phyloP scores from a whole-genome alignment of 1,140 invertebrate genomes.

The Trichonephila inaurata region DNA sequence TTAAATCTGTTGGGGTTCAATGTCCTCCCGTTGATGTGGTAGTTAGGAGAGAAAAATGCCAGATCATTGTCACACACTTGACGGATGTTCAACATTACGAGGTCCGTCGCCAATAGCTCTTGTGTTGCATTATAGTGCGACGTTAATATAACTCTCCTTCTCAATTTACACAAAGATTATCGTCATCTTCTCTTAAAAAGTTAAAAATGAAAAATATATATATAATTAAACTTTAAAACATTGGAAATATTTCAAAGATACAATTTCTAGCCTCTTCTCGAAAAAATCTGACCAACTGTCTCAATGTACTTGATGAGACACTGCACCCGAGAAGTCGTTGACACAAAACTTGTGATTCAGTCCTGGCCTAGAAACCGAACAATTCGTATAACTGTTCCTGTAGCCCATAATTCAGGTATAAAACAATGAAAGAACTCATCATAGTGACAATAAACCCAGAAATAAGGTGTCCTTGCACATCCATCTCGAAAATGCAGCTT shows the following conservation, averaged over 20 bases:
- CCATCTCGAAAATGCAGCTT: neutral
- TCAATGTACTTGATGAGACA: too few relatives aligned
- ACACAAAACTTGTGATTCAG: constrained; percentile 19
- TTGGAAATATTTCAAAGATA: neutral
- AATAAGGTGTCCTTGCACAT: neutral
- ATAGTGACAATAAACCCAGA: constrained; percentile 28
- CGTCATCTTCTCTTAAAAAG: too few relatives aligned
- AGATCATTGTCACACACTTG: too few relatives aligned
- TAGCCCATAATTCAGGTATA: neutral
- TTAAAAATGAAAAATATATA: too few relatives aligned
- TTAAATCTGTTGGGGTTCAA: too few relatives aligned
- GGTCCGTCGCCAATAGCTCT: too few relatives aligned
- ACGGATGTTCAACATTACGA: too few relatives aligned
- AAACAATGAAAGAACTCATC: constrained; percentile 36
- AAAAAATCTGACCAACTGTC: neutral
- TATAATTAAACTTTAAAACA: neutral
- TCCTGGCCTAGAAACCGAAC: constrained; percentile 18
- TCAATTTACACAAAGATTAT: too few relatives aligned
- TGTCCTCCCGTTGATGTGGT: too few relatives aligned
- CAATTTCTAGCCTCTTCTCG: neutral
- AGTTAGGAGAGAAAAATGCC: too few relatives aligned
- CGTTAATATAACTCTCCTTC: too few relatives aligned
- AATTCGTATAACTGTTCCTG: constrained; percentile 27
- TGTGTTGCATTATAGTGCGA: too few relatives aligned
- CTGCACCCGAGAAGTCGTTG: neutral